Evolutionary conservation across 2,888 invertebrate genomes (phyloP), one percentile per base, ranked within the genome.

Genomic region (Cantharis rustica): DNA sequence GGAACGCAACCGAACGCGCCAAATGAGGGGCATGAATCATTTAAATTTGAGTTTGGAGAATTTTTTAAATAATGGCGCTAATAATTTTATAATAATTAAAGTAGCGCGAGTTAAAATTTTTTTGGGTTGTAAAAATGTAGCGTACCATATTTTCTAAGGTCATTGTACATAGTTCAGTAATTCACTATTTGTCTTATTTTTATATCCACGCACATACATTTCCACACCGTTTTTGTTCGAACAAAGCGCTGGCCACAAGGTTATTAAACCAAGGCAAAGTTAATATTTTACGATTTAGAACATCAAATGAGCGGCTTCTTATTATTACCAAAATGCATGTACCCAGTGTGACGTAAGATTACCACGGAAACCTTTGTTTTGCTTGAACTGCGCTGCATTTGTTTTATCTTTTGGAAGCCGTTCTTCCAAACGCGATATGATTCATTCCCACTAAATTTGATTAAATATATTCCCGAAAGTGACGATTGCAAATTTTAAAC

Each of bases 251-350:
- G 69, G 71, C 73, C 76, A 23, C 23, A 77, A 77, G 77, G 77
- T 77, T 77, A 73, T 71, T 76, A 77, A 76, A 77, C 73, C 77
- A 77, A 77, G 73, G 73, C 73, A 72, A 76, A 76, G 69, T 64
- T 66, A 71, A 76, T 73, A 76, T 73, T 75, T 76, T 61, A 73
- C 66, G 73, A 73, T 62, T 69, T 61, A 62, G 71, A 73, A 76
- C 64, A 66, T 23, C 64, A 17, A 63, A 63, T 63, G 16, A 63
- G 16, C 16, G 63, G 17, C 3, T 7, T 47, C n/a, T 47, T 47
- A n/a, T 47, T 47, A 47, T 47, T 47, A n/a, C 47, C 47, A 47
- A 47, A 47, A 47, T 47, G 47, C 47, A 47, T 47, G 47, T 47
- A 47, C 47, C n/a, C n/a, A 47, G 47, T 47, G 47, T 47, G 47